Evolutionary conservation across 2,113 vertebrate genomes (phyloP).

Genomic region (Colossoma macropomum): DNA sequence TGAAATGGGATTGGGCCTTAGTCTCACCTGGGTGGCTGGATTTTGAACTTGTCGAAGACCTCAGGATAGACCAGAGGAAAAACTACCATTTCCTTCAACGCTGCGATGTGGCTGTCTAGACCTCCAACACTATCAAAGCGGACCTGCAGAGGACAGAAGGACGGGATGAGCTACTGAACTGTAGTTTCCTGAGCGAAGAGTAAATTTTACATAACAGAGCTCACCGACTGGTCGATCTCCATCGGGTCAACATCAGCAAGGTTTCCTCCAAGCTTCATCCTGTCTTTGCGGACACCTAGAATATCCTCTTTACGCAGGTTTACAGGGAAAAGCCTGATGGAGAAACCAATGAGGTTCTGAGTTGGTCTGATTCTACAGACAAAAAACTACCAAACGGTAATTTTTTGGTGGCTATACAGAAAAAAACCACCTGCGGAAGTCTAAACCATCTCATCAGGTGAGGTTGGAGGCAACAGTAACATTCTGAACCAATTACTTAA

Average conservation of each 20-base stretch:
- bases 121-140: conserved; percentile 88
- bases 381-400: neutral
- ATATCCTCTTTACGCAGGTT: conserved; percentile 86
- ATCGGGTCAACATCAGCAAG: conserved; percentile 90
- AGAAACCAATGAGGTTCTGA: neutral
- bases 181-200: neutral
- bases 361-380: neutral
- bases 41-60: conserved; percentile 92
- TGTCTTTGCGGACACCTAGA: conserved; percentile 85
- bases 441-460: neutral
- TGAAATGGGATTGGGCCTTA: no score
- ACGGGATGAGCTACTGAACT: neutral
- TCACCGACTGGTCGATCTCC: conserved; percentile 87
- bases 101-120: conserved; percentile 85
- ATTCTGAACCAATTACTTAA: neutral
- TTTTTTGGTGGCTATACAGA: neutral
- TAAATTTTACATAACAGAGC: conserved; percentile 43
- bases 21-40: conserved; percentile 89
- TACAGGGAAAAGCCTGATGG: conserved; percentile 84
- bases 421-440: neutral
- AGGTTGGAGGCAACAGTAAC: neutral
- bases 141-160: conserved; percentile 72
- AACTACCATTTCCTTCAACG: conserved; percentile 93
- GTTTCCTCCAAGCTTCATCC: conserved; percentile 85
- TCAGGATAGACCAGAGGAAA: conserved; percentile 94